Evolutionary conservation across 2,888 invertebrate genomes (phyloP), one percentile per base, ranked within the genome.

Genomic region (Parelbella ahira): DNA sequence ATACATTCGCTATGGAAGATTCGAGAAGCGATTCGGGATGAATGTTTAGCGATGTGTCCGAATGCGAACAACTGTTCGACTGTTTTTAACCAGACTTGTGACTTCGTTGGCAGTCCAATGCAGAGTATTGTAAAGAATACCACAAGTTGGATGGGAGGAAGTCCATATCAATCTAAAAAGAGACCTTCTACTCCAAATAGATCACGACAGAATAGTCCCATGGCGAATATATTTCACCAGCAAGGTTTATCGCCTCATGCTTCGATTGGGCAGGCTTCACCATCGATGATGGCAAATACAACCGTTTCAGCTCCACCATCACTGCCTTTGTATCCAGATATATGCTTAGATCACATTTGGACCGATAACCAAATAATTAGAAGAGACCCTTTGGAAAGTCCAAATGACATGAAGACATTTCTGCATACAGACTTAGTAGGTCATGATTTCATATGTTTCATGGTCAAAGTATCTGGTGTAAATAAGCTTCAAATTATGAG

Each of bases 291-390:
- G 63, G 76, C 86, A 1, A 86, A 88, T 20, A 88, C 88, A 18
- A 60, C 80, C 10, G 72, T 79, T 0, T 88, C 88, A 46, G 57
- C 72, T 0, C 89, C 83, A 25, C 90, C 89, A n/a, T 79, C 90
- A 0, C 88, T 93, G 53, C 94, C 95, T 0, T 78, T 96, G 12
- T 92, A 93, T 54, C 97, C 97, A 0, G 94, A 95, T 54, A 89
- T 97, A 49, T 97, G 97, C 60, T 84, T 98, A 27, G 97, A 98
- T 54, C 93, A 94, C 63, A 83, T 97, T 6, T 98, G 97, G 97
- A 94, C 94, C 0, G 97, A 97, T 60, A 91, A 84, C 45, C 83
- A 79, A 47, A 58, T 57, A 0, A 67, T 80, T 1, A 64, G 54
- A 48, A 60, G 75, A 50, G 89, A 81, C 68, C 61, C 61, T 27